Evolutionary conservation across 2,797 vertebrate species (phyloP).

Genomic region (Gallirallus australis): DNA sequence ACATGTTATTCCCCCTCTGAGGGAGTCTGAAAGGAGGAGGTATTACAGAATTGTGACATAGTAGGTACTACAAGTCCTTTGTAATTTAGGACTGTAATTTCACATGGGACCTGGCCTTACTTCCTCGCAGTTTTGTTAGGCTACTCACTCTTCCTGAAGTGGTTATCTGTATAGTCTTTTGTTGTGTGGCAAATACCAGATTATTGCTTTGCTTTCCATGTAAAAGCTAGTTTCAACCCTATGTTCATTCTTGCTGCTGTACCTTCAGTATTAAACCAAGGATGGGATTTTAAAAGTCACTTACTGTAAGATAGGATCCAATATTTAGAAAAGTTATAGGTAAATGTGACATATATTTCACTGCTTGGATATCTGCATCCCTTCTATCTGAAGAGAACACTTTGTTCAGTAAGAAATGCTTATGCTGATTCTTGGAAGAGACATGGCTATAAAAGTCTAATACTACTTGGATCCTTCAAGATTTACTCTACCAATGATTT

Average conservation of each 20-base stretch:
- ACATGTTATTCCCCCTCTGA: background rate
- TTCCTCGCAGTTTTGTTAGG: background rate
- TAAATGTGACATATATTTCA: background rate
- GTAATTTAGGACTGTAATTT: background rate
- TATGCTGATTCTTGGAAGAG: constrained; percentile 20
- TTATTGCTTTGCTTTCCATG: background rate
- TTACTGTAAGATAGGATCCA: background rate
- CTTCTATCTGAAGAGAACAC: background rate
- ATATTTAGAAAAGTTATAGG: background rate
- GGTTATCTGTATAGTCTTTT: background rate
- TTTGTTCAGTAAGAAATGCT: background rate
- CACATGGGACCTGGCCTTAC: background rate
- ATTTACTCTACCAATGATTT: background rate
- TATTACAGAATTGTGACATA: background rate
- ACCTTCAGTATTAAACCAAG: background rate
- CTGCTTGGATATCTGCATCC: background rate
- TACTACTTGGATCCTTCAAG: background rate
- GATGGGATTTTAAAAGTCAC: background rate
- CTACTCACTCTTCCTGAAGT: background rate
- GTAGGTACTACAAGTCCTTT: background rate
- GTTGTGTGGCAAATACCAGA: background rate
- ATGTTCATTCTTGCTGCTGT: background rate
- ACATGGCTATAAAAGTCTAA: background rate
- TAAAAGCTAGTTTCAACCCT: background rate
- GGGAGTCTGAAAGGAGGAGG: background rate